Conservation (phyloP, 2,888 invertebrate species). For the Argyra leucocephala region DNA sequence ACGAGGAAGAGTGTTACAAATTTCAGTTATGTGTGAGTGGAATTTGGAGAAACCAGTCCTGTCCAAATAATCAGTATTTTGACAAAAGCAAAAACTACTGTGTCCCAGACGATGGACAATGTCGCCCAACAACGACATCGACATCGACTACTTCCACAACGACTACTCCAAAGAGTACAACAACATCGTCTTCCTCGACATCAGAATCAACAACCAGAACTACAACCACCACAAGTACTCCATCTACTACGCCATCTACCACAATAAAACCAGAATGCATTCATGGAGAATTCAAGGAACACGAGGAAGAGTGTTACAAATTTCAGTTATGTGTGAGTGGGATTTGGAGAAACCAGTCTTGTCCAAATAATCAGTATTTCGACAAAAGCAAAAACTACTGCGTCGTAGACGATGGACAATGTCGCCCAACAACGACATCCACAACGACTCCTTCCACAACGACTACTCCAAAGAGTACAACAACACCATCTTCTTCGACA, state of each 20-base stretch:
- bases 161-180: not conserved
- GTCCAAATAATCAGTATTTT: not conserved
- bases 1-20: too few relatives aligned
- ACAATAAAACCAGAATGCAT: not conserved
- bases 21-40: too few relatives aligned
- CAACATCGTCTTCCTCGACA: not conserved
- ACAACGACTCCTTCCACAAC: too few relatives aligned
- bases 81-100: not conserved
- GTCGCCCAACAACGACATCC: not conserved
- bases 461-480: not conserved
- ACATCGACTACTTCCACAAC: not conserved
- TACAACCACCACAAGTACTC: not conserved
- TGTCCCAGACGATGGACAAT: not conserved
- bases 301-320: too few relatives aligned
- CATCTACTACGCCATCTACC: not conserved
- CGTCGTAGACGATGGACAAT: not conserved
- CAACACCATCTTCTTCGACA: not conserved
- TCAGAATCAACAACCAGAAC: not conserved
- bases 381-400: not conserved
- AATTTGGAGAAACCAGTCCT: not conserved
- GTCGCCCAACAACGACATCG: not conserved
- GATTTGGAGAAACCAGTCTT: not conserved
- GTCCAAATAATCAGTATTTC: not conserved
- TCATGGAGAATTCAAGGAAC: too few relatives aligned
- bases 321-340: too few relatives aligned